A percentile compares a stretch with the other conserved stretches of the same genome.
These are phyloP conservation scores for Drosophila parthenogenetica DNA, from an alignment of 2,888 invertebrate genomes.

Conservation along the genomic window DNA sequence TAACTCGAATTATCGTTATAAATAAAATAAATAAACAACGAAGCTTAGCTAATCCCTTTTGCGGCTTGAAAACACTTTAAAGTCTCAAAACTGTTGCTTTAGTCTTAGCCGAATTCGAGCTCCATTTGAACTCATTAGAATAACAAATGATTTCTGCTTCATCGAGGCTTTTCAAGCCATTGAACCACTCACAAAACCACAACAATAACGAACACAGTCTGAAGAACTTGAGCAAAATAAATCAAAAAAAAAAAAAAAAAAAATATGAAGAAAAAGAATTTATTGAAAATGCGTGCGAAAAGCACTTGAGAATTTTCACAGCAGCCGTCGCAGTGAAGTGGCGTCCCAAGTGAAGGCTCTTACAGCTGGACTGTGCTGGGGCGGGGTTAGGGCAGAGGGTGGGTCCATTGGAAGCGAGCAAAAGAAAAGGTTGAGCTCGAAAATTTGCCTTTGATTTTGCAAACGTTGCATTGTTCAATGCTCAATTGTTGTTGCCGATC, in stretches of 20 bases:
- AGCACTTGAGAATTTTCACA: slow-evolving; percentile 48
- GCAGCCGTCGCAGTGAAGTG: slow-evolving; percentile 48
- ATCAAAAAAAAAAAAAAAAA: background rate
- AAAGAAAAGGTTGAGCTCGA: background rate
- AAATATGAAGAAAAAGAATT: slow-evolving; percentile 25
- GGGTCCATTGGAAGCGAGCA: background rate
- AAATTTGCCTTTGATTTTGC: slow-evolving; percentile 52
- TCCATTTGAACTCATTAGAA: slow-evolving; percentile 26
- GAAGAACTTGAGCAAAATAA: slow-evolving; percentile 2
- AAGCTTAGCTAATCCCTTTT: background rate
- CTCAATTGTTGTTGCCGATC: slow-evolving; percentile 47
- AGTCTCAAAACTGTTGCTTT: slow-evolving; percentile 20
- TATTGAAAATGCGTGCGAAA: slow-evolving; percentile 71
- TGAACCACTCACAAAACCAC: slow-evolving; percentile 9
- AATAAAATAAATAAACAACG: too few relatives aligned
- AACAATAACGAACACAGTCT: slow-evolving; percentile 33
- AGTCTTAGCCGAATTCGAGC: slow-evolving; percentile 18
- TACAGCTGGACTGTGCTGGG: background rate
- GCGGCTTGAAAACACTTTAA: slow-evolving; percentile 22
- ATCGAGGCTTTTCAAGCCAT: background rate
- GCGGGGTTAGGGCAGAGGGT: background rate
- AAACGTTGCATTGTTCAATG: slow-evolving; percentile 20
- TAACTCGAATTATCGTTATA: too few relatives aligned
- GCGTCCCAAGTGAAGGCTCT: slow-evolving; percentile 24
- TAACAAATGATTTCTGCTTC: slow-evolving; percentile 21